These are phyloP conservation scores for Coccyzus lansbergi DNA, from an alignment of 2,797 vertebrate species.

Conservation along the genomic window DNA sequence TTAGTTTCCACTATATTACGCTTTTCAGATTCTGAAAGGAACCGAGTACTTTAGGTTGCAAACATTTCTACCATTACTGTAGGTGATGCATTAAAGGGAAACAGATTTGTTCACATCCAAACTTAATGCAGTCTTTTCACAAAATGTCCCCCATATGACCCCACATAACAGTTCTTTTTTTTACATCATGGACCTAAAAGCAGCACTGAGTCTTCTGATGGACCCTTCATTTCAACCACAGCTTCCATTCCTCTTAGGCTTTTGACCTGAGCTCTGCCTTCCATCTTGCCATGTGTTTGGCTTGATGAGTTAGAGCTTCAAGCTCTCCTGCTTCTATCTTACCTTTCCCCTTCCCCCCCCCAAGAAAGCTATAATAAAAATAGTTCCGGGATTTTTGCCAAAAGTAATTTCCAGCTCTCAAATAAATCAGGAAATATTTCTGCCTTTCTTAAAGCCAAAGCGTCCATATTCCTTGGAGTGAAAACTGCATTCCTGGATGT, in stretches of 20 bases:
- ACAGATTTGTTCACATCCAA: constrained; percentile 37
- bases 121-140: constrained; percentile 58
- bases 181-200: constrained; percentile 21
- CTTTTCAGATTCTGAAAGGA: constrained; percentile 10
- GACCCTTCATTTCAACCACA: background rate
- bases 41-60: constrained; percentile 33
- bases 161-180: background rate
- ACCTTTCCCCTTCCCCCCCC: no score
- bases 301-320: constrained; percentile 22
- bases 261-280: constrained; percentile 52
- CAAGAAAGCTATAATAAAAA: constrained; percentile 40
- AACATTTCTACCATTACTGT: constrained; percentile 10
- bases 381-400: constrained; percentile 34
- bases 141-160: constrained; percentile 10
- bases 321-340: constrained; percentile 17
- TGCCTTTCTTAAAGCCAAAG: background rate
- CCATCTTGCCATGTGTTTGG: background rate
- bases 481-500: background rate
- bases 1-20: constrained; percentile 45
- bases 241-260: constrained; percentile 25
- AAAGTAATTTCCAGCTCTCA: background rate
- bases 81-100: constrained; percentile 62
- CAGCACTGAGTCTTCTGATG: background rate
- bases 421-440: constrained; percentile 25
- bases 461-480: background rate